Conservation (phyloP, 2,797 vertebrate genomes). For the Sebastes ruberrimus region DNA sequence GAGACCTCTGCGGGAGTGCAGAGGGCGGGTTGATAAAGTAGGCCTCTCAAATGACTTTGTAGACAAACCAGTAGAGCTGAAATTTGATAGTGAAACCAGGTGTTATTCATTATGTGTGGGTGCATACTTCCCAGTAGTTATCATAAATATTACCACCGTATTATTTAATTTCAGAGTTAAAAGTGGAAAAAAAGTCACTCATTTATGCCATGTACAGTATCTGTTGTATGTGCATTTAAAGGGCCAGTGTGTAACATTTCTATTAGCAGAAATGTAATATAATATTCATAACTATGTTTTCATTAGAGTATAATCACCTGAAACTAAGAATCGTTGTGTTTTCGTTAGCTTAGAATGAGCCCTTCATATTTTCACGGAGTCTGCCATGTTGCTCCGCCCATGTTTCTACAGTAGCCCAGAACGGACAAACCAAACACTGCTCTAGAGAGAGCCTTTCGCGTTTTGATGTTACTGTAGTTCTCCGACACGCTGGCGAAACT, state of each 20-base stretch:
- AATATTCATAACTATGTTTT: too few species aligned
- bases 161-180: neutral
- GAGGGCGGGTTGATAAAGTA: neutral
- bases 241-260: neutral
- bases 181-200: neutral
- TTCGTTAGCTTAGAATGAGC: too few species aligned
- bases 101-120: neutral
- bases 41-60: neutral
- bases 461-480: neutral
- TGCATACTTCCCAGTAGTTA: neutral
- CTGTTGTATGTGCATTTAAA: neutral
- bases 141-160: neutral
- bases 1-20: neutral
- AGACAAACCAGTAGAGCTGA: slow-evolving; percentile 1
- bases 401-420: neutral
- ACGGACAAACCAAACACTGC: neutral
- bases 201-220: neutral
- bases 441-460: neutral
- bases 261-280: too few species aligned
- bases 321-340: too few species aligned
- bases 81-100: neutral
- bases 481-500: neutral
- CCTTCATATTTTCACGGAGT: too few species aligned
- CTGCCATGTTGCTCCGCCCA: too few species aligned
- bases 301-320: too few species aligned